Evolutionary conservation across 2,113 vertebrate species (phyloP), one percentile per base, ranked within the genome.

Genomic region (Syngnathus typhle): DNA sequence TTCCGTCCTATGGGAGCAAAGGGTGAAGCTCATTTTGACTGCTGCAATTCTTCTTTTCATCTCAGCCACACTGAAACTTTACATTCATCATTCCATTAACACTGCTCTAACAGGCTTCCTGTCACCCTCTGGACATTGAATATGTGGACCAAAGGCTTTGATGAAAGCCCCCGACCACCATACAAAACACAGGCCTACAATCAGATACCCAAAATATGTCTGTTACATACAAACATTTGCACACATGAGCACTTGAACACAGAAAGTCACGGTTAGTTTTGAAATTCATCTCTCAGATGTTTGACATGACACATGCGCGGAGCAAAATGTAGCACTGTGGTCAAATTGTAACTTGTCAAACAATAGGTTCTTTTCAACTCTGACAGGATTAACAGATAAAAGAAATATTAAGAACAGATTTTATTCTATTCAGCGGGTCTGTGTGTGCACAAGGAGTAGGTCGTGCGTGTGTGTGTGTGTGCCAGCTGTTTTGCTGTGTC

Each of bases 71-170:
- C 77, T 70, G 47, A 73, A 76, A 83, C 77, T 66, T 74, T 73
- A 59, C 84, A 87, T 88, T 79, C 73, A 87, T 89, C 89, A 88
- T 87, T 84, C 72, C 68, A 83, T 86, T 83, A 86, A 74, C 74
- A 10, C 77, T 37, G 73, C 70, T 71, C 61, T 67, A 78, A 84
- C 77, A 85, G 78, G 77, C 76, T 77, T 70, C 54, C 69, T 67
- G 74, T 84, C 75, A 74, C 74, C 69, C 77, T 70, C 38, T 66
- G 67, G 63, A 80, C 79, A 81, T 43, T 73, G 82, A 76, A 82
- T 80, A 83, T 79, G 78, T 76, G 82, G 72, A 83, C 75, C 60
- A 18, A 68, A 69, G 44, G 67, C 83, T 85, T 88, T 85, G 79
- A 88, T 84, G 82, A 71, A 19, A 77, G 66, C 54, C 77, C 77